These are phyloP conservation scores for Toxotes chatareus DNA, from an alignment of 2,113 vertebrate species.

Conservation along the genomic window DNA sequence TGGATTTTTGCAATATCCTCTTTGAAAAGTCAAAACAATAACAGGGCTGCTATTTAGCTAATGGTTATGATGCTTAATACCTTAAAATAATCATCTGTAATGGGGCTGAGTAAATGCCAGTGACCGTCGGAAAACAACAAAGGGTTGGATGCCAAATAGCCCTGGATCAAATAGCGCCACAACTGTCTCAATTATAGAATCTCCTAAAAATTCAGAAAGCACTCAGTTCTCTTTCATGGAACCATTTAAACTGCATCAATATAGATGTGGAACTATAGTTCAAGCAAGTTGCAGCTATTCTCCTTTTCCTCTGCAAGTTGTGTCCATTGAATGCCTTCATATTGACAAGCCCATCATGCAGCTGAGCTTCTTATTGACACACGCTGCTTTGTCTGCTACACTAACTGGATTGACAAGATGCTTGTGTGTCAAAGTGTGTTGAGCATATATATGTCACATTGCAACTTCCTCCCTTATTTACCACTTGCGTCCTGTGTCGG, in stretches of 20 bases:
- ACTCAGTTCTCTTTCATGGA: background rate
- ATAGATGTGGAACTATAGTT: background rate
- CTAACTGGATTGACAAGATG: background rate
- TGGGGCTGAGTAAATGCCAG: constrained; percentile 49
- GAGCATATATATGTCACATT: background rate
- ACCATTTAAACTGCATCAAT: constrained; percentile 45
- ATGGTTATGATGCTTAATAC: constrained; percentile 38
- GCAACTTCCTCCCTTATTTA: background rate
- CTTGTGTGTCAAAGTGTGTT: too few species aligned
- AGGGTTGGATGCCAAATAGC: constrained; percentile 30
- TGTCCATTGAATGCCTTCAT: constrained; percentile 22
- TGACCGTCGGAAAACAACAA: constrained; percentile 45
- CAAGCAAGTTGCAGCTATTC: constrained; percentile 30
- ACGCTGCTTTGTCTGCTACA: constrained; percentile 24
- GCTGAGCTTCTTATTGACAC: constrained; percentile 55
- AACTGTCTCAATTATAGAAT: constrained; percentile 43
- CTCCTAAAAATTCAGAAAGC: constrained; percentile 1
- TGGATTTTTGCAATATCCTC: constrained; percentile 11
- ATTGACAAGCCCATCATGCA: constrained; percentile 59
- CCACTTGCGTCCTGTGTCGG: background rate
- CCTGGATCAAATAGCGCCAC: background rate
- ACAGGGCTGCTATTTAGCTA: constrained; percentile 39
- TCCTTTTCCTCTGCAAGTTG: background rate
- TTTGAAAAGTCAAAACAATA: constrained; percentile 46
- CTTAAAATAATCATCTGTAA: constrained; percentile 51